A percentile compares a stretch with the other conserved stretches of the same genome.
Evolutionary conservation across 1,140 invertebrate genomes (phyloP).

Genomic region (Caerostris darwini): DNA sequence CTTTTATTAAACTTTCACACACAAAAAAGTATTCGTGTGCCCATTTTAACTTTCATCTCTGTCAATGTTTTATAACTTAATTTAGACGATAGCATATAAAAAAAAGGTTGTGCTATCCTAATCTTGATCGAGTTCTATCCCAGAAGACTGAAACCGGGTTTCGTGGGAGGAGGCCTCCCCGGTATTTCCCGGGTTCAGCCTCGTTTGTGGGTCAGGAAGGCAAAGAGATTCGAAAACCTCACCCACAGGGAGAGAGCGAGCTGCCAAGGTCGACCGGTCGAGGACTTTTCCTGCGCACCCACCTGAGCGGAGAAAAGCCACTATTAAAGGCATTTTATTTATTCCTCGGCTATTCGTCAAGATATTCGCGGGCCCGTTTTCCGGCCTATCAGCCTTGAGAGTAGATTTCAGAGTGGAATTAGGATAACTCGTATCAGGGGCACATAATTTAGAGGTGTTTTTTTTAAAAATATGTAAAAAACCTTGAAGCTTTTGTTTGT

Average conservation of each 20-base stretch:
- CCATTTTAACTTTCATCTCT: no score
- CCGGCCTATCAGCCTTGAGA: neutral
- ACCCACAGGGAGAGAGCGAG: neutral
- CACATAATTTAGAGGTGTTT: neutral
- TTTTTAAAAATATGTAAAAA: neutral
- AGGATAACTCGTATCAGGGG: neutral
- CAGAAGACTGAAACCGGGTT: constrained; percentile 14
- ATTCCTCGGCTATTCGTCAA: neutral
- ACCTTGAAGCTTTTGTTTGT: neutral
- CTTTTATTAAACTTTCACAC: no score
- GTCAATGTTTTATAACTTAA: no score
- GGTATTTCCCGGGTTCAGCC: neutral
- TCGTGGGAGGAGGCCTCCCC: neutral
- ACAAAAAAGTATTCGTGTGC: no score
- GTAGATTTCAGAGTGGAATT: neutral
- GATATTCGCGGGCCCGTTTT: neutral
- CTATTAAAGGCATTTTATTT: neutral
- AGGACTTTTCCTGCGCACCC: constrained; percentile 46
- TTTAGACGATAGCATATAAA: neutral
- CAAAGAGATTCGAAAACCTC: neutral
- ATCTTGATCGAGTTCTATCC: constrained; percentile 10
- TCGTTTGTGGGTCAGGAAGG: neutral
- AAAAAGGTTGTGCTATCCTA: neutral
- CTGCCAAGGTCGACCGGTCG: constrained; percentile 46
- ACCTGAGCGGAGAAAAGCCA: neutral